Conservation (phyloP, 2,113 vertebrate species). For the Apodemus speciosus region DNA sequence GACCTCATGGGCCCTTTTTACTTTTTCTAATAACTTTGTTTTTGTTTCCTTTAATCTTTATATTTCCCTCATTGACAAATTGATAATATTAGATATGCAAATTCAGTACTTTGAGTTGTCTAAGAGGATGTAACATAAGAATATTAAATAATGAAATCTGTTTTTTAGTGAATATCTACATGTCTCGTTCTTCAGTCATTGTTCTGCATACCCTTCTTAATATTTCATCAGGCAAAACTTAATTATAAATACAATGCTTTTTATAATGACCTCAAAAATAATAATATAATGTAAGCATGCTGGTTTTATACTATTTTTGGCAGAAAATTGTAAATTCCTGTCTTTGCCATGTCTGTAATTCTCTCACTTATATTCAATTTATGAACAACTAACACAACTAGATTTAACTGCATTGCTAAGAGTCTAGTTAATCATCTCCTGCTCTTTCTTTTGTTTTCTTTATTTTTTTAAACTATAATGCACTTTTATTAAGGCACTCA, state of each 20-base stretch:
- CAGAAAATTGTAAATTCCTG: neutral
- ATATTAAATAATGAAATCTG: neutral
- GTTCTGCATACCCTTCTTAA: neutral
- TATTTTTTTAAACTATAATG: neutral
- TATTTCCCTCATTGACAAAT: neutral
- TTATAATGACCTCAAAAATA: conserved; percentile 15
- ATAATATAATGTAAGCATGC: neutral
- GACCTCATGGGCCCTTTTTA: neutral
- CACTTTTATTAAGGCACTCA: neutral
- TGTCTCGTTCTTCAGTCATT: neutral
- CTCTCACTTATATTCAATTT: conserved; percentile 26
- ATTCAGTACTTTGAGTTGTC: neutral
- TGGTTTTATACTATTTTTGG: conserved; percentile 8
- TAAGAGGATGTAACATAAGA: neutral
- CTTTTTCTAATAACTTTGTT: neutral
- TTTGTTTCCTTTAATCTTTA: neutral
- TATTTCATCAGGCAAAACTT: conserved; percentile 26
- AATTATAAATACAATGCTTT: neutral
- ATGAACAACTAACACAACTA: neutral
- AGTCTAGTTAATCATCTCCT: neutral
- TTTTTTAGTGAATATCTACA: neutral
- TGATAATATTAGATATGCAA: neutral
- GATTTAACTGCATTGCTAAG: neutral
- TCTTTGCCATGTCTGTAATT: neutral
- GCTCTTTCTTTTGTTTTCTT: too few species aligned